Percentiles rank a stretch among this genome's conserved stretches.
These are phyloP conservation scores for Tiphia femorata DNA, from an alignment of 2,888 invertebrate species.

Conservation along the genomic window DNA sequence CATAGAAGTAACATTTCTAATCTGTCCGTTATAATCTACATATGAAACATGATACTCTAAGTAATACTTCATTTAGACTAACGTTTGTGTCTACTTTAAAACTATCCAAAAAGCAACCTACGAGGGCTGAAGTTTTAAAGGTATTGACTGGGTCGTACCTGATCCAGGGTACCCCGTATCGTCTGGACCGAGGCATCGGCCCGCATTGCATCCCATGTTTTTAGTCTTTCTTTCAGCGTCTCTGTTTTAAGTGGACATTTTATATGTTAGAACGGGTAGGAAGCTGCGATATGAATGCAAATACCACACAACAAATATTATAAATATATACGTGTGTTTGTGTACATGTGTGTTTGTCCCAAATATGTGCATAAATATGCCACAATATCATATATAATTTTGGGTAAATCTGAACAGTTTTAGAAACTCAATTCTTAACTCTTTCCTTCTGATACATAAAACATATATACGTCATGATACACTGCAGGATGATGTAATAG, in stretches of 20 bases:
- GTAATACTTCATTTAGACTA: conserved; percentile 21
- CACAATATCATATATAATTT: conserved; percentile 21
- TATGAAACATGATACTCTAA: conserved; percentile 21
- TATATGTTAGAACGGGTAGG: conserved; percentile 63
- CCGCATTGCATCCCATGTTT: conserved; percentile 68
- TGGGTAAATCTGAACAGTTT: not conserved
- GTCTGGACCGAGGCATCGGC: conserved; percentile 67
- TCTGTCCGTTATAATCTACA: conserved; percentile 34
- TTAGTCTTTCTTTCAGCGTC: conserved; percentile 66
- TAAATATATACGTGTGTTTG: conserved; percentile 20
- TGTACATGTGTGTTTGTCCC: conserved; percentile 20
- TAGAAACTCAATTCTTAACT: conserved; percentile 32
- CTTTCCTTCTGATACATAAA: conserved; percentile 37
- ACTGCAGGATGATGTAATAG: conserved; percentile 20
- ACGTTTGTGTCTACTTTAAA: conserved; percentile 32
- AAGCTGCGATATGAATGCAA: conserved; percentile 63
- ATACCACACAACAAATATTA: conserved; percentile 51
- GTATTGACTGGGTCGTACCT: conserved; percentile 67
- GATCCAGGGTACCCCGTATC: conserved; percentile 68
- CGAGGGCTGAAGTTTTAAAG: conserved; percentile 60
- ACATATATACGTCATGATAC: conserved; percentile 23
- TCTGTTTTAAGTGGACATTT: conserved; percentile 68
- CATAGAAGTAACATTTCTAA: conserved; percentile 26
- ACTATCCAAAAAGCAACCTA: conserved; percentile 53
- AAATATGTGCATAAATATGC: conserved; percentile 20